Conservation (phyloP, 2,113 vertebrate species). For the Sander vitreus region DNA sequence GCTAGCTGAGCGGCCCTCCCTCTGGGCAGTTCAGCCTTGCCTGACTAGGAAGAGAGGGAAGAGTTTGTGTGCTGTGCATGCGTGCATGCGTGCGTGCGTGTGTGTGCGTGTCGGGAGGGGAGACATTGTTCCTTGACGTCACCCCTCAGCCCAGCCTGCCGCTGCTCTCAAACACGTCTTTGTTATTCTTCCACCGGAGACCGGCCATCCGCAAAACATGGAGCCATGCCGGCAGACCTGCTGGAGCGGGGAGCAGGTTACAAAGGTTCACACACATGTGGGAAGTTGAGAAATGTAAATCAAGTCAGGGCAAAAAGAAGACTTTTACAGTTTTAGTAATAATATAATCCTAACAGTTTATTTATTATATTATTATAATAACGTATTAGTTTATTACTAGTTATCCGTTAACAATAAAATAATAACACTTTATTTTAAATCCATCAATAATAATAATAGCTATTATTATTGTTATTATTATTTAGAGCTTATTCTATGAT, state of each 20-base stretch:
- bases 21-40: constrained; percentile 76
- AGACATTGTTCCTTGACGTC: constrained; percentile 98
- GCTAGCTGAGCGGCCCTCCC: constrained; percentile 73
- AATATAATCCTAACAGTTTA: neutral
- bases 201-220: constrained; percentile 90
- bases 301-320: neutral
- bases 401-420: neutral
- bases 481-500: neutral
- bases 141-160: constrained; percentile 88
- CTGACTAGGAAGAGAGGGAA: constrained; percentile 69
- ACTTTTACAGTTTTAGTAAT: neutral
- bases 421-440: neutral
- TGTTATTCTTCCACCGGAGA: constrained; percentile 95
- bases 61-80: constrained; percentile 68
- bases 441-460: neutral
- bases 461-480: neutral
- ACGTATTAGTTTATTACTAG: neutral
- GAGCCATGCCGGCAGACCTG: constrained; percentile 75
- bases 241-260: constrained; percentile 48
- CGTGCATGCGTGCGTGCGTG: constrained; percentile 51
- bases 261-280: neutral
- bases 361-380: neutral
- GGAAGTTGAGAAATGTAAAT: neutral
- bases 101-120: constrained; percentile 81
- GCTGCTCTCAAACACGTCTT: constrained; percentile 96